Base-by-base conservation (phyloP, 2,797 vertebrate species). In the Eulemur rubriventer region DNA sequence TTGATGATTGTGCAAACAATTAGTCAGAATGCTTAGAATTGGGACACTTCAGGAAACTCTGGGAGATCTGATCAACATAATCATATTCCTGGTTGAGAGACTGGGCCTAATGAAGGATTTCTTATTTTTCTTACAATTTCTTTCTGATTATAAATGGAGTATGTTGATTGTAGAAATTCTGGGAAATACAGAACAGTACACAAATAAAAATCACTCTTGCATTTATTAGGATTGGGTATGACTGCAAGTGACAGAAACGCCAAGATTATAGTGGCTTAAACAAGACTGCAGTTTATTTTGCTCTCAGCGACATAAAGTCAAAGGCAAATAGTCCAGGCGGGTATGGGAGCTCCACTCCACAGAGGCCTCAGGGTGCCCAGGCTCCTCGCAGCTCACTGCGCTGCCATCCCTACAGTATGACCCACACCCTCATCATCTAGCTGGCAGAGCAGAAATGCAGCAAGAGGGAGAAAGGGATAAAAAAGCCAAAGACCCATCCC, bases 91-190 rank as follows among this genome's bases (percentile, higher is more conserved):
- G 16, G 33, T 48, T 63, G 76, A 80, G 73, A 96, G 59, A 91
- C 59, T 3, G 28, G 48, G 30, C 33, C 57, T 10, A 35, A 75
- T 33, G 46, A 85, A 94, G 63, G 41, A 78, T 61, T 97, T 70
- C 52, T 93, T 85, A 2, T 61, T 89, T 72, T 38, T 61, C 90
- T 95, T 95, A 55, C 26, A 94, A 94, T 95, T 79, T 87, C 52
- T 86, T 91, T 93, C 28, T 92, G n/a, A 69, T 90, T 95, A 55
- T 65, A 86, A 94, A n/a, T 65, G 79, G 50, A 33, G 67, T 75
- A 4, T 35, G 6, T 73, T 92, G 79, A 89, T 22, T 81, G n/a
- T 26, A 94, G 84, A 61, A 50, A 65, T 70, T 88, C 59, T 65
- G 48, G 80, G 79, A 91, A 93, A 85, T 35, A 85, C 33, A 91